Conservation (phyloP, 2,113 vertebrate species). For the Zosterops lateralis region DNA sequence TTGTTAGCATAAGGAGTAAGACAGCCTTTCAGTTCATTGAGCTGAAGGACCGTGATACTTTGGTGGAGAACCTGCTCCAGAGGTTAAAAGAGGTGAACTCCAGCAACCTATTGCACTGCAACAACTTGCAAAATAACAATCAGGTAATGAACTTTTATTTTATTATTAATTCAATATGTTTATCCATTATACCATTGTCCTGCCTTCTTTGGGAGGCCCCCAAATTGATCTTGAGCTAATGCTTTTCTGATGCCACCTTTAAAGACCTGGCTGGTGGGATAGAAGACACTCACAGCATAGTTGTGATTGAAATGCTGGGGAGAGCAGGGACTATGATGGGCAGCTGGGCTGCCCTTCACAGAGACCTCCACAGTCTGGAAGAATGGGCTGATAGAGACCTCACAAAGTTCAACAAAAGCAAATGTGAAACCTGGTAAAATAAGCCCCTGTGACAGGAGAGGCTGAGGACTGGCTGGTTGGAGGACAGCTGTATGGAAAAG, state of each 20-base stretch:
- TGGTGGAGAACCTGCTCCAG: conserved; percentile 81
- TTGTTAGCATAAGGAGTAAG: conserved; percentile 87
- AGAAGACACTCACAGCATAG: neutral
- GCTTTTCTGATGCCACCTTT: neutral
- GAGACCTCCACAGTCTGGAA: neutral
- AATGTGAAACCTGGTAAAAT: neutral
- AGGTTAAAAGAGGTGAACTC: conserved; percentile 76
- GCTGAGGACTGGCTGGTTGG: neutral
- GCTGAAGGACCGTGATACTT: conserved; percentile 80
- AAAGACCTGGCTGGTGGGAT: neutral
- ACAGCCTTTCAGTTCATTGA: conserved; percentile 96
- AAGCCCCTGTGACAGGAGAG: neutral
- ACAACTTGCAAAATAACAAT: conserved; percentile 43
- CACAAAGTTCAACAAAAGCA: neutral
- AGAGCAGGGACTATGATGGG: neutral
- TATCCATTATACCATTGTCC: neutral
- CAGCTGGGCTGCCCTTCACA: neutral
- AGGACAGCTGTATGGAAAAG: neutral
- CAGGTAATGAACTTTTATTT: conserved; percentile 49
- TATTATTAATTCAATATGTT: neutral
- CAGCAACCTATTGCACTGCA: conserved; percentile 29
- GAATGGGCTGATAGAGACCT: neutral
- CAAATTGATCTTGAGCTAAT: neutral
- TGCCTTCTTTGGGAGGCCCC: neutral
- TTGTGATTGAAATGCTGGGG: neutral